Evolutionary conservation across 2,113 vertebrate species (phyloP).

Genomic region (Fulmarus glacialis): DNA sequence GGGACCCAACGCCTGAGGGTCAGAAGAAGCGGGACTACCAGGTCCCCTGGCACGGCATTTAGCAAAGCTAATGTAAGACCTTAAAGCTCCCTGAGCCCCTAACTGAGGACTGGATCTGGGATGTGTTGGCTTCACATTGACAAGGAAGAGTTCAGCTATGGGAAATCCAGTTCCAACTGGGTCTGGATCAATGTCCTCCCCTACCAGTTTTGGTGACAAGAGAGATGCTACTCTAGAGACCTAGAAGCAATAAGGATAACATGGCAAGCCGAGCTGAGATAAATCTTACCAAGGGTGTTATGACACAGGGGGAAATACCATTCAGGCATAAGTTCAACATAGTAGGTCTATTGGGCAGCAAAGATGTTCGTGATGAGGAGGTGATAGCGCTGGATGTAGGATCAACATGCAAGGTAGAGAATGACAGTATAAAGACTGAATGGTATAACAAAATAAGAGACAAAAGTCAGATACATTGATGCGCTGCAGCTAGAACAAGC

Average conservation of each 20-base stretch:
- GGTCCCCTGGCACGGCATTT: neutral
- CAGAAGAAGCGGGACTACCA: neutral
- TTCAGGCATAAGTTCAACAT: neutral
- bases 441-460: neutral
- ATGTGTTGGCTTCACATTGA: neutral
- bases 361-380: neutral
- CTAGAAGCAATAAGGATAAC: neutral
- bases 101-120: neutral
- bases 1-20: neutral
- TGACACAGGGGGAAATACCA: neutral
- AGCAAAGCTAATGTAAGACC: neutral
- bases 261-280: neutral
- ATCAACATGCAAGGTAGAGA: neutral
- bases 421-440: neutral
- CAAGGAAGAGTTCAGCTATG: neutral
- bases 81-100: neutral
- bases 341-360: neutral
- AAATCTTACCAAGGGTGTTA: neutral
- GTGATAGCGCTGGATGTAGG: neutral
- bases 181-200: neutral
- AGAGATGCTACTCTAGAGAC: neutral
- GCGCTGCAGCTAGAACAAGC: neutral
- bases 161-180: neutral
- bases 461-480: fast-evolving
- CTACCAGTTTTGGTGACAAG: neutral